Base-by-base conservation (phyloP, 2,888 invertebrate species). In the Liposcelis brunnea region DNA sequence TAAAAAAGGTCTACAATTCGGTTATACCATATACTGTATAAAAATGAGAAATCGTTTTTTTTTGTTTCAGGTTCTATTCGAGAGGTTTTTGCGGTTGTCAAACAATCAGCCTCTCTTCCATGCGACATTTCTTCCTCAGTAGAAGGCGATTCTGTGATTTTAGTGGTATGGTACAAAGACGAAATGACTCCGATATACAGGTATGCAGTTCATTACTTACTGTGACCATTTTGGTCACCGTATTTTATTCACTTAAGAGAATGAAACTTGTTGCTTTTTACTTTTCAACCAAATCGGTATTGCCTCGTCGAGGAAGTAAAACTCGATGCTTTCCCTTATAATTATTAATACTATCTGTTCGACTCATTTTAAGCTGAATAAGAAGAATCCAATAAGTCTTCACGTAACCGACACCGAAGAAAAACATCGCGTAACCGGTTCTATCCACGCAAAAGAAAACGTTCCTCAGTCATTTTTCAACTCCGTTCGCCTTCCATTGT, bases 121-220 rank as follows among this genome's bases (percentile, higher is more conserved):
- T 90, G 90, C 66, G 86, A 89, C 69, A 80, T 87, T 54, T 75
- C 77, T 52, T 75, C 85, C 38, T 77, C 80, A 44, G 69, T 75
- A 52, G 71, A 75, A 36, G 79, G 83, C 55, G 90, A 89, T 65
- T 76, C 79, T 49, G 77, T 85, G 49, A 72, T 85, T 40, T 73
- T 90, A 44, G 85, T 89, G 55, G 83, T 87, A 44, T 90, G 89
- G 89, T 90, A 89, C 63, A 86, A 86, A 63, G 82, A 84, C 60
- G 85, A 87, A 61, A 69, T 72, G 53, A 74, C 78, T 50, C 87
- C 89, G 50, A 83, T 90, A 56, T 90, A 87, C 70, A 89, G 87
- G 86, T 87, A 60, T n/a, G n/a, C n/a, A 68, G 67, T 58, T 14
- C n/a, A 18, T 11, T 12, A n/a, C n/a, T n/a, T n/a, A n/a, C n/a